Base-by-base conservation (phyloP, 2,113 vertebrate genomes). In the Aspiorhynchus laticeps region DNA sequence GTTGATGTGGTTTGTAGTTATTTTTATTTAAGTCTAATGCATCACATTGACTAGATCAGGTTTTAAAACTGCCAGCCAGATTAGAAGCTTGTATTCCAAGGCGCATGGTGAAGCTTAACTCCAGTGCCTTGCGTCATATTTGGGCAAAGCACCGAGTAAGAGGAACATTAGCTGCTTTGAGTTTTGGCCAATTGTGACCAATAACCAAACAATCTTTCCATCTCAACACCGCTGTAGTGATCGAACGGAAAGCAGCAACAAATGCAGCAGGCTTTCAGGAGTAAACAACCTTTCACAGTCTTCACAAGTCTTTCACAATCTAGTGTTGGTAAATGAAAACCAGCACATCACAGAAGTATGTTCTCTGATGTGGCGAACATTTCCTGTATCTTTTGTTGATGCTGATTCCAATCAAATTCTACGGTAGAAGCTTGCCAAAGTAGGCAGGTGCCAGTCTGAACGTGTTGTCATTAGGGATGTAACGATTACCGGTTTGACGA, bases 161-260 rank as follows among this genome's bases (percentile, higher is more conserved):
- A 26, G 36, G 33, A 80, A n/a, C 79, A 80, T 63, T 80, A 61
- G 33, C 15, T 59, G 3, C 21, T 26, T 61, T 63, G 24, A 43
- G n/a, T 63, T 65, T 81, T 65, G 12, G 24, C 79, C 79, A 63
- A 28, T 6, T 43, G 24, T 28, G 14, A 38, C 38, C 36, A 43
- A 41, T 28, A 81, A 26, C 53, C 33, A 61, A 80, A 80, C 21
- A 80, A 43, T 65, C 0, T 63, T 65, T 81, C 53, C 53, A n/a
- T 80, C 19, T 11, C 31, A 80, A 38, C 21, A 38, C 77, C 4
- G 8, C 51, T 21, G 17, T 36, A 36, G 19, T 43, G 24, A 63
- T 63, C 33, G n/a, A 38, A 59, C 31, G 7, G 1, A 17, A 38
- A 17, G 33, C 69, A 36, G 0, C 17, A 38, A 24, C 8, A n/a